Percentiles rank a stretch among this genome's conserved stretches.
These are phyloP conservation scores for Sogatella furcifera DNA, from an alignment of 1,140 invertebrate genomes.

Conservation along the genomic window DNA sequence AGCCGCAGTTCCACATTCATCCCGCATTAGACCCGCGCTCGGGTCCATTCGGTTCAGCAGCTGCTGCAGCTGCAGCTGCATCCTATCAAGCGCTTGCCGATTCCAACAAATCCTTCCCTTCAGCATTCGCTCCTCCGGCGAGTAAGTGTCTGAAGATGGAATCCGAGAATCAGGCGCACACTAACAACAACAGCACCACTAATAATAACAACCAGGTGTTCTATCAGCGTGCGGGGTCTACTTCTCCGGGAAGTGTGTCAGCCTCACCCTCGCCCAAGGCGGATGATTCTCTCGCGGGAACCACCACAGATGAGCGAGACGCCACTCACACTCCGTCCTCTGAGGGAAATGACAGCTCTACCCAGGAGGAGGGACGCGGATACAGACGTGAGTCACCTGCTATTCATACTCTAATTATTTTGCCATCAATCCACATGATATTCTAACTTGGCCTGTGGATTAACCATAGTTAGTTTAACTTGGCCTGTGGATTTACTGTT, in stretches of 20 bases:
- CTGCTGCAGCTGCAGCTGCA: constrained; percentile 31
- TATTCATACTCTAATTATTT: too few species aligned
- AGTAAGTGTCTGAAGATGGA: constrained; percentile 42
- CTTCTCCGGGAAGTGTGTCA: constrained; percentile 37
- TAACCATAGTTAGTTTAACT: too few species aligned
- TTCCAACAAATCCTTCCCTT: constrained; percentile 40
- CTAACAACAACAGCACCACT: background rate
- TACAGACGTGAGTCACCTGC: constrained; percentile 38
- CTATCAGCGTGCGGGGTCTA: constrained; percentile 34
- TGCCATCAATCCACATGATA: too few species aligned
- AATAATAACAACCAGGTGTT: constrained; percentile 13
- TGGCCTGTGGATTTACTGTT: too few species aligned
- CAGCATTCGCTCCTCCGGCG: constrained; percentile 41
- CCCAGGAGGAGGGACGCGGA: constrained; percentile 40
- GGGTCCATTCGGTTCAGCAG: constrained; percentile 34
- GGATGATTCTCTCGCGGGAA: constrained; percentile 28
- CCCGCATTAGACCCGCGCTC: constrained; percentile 34
- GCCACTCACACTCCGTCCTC: constrained; percentile 41
- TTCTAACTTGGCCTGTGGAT: too few species aligned
- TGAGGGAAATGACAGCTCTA: constrained; percentile 42
- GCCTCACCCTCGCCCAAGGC: constrained; percentile 31
- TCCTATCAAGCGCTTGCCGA: constrained; percentile 28
- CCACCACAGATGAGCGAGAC: constrained; percentile 38
- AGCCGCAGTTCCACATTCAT: constrained; percentile 39
- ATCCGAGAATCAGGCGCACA: constrained; percentile 26